Evolutionary conservation across 2,888 invertebrate species (phyloP).

Genomic region (Tholera decimalis): DNA sequence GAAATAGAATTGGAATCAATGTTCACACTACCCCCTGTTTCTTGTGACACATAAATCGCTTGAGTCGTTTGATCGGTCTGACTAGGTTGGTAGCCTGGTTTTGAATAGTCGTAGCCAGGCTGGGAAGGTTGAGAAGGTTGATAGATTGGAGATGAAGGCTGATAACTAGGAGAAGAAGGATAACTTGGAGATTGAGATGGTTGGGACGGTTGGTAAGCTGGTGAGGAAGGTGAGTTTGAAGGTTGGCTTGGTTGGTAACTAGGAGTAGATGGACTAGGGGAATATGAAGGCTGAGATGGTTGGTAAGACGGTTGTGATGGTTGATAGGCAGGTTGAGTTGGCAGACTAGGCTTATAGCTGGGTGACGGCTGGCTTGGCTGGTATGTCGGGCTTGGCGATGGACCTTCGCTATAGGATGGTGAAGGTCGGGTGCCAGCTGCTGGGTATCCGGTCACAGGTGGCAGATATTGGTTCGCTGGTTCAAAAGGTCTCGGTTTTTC

Average conservation of each 20-base stretch:
- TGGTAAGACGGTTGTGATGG: constrained; percentile 60
- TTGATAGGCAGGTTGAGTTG: constrained; percentile 61
- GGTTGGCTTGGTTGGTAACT: constrained; percentile 66
- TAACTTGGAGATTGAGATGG: constrained; percentile 68
- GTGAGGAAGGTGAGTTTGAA: constrained; percentile 59
- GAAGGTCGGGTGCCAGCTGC: constrained; percentile 84
- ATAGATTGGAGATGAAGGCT: constrained; percentile 49
- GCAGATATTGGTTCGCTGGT: constrained; percentile 83
- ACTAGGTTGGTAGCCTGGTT: constrained; percentile 65
- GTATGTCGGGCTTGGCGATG: constrained; percentile 71
- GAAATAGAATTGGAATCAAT: constrained; percentile 35
- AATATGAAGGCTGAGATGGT: constrained; percentile 74
- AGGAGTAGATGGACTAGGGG: constrained; percentile 72
- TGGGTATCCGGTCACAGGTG: constrained; percentile 83
- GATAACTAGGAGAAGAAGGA: constrained; percentile 51
- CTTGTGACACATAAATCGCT: constrained; percentile 41
- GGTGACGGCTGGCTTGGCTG: constrained; percentile 64
- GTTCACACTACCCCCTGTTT: constrained; percentile 16
- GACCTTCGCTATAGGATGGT: constrained; percentile 84
- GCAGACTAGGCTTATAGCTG: constrained; percentile 56
- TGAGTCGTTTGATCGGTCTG: constrained; percentile 59
- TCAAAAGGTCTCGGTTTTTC: constrained; percentile 94
- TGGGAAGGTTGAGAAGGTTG: constrained; percentile 64
- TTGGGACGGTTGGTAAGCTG: constrained; percentile 68
- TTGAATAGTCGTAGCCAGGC: constrained; percentile 68